A percentile compares a stretch with the other conserved stretches of the same genome.
These are phyloP conservation scores for Drosophila tani DNA, from an alignment of 1,140 invertebrate genomes.

Conservation along the genomic window DNA sequence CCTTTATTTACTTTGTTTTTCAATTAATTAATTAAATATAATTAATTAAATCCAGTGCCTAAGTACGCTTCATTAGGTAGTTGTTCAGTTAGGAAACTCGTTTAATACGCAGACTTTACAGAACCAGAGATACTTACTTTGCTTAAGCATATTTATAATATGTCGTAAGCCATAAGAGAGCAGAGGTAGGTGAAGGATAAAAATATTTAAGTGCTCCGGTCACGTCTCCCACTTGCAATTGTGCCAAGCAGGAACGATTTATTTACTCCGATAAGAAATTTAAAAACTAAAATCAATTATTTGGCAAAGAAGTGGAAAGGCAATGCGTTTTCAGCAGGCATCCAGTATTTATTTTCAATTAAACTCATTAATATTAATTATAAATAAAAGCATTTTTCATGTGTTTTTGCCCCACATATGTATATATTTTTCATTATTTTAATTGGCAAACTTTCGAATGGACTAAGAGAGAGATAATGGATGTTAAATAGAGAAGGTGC, in stretches of 20 bases:
- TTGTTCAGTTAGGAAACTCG: neutral
- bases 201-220: neutral
- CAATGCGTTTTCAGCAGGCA: constrained; percentile 28
- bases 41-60: too few relatives aligned
- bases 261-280: neutral
- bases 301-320: neutral
- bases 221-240: neutral
- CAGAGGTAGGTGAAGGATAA: neutral
- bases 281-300: neutral
- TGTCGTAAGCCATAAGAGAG: neutral
- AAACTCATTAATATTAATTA: constrained; percentile 42
- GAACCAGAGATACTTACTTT: neutral
- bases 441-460: constrained; percentile 44
- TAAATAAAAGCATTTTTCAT: constrained; percentile 28
- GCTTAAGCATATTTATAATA: neutral
- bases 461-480: constrained; percentile 38
- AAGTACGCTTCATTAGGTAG: too few relatives aligned
- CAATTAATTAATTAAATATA: too few relatives aligned
- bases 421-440: constrained; percentile 10
- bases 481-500: constrained; percentile 22
- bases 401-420: constrained; percentile 3
- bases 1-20: too few relatives aligned
- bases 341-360: constrained; percentile 38
- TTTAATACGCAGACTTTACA: neutral
- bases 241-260: too few relatives aligned